Base-by-base conservation (phyloP, 2,113 vertebrate genomes). In the Varanus komodoensis region DNA sequence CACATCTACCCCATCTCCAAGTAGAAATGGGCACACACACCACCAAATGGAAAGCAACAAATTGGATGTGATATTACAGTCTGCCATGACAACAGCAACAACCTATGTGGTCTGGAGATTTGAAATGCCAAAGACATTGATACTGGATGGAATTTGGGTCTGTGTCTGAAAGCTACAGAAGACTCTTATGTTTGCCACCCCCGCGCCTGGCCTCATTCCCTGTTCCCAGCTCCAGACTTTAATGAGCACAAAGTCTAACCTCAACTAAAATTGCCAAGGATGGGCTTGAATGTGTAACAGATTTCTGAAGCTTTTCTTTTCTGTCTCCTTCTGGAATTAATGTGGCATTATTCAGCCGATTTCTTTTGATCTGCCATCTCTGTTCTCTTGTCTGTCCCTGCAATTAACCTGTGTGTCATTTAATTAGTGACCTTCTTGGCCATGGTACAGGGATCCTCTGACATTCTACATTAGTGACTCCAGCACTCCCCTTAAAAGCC, bases 371-470 rank as follows among this genome's bases (percentile, higher is more conserved):
- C 88, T 92, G 93, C 88, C 88, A 81, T 89, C 86, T 90, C 15
- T n/a, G 44, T 29, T 92, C 85, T 92, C 89, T 83, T 90, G 88
- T 38, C 90, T 79, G 44, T 92, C 19, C 85, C 92, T 85, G 88
- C 92, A 95, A 96, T 95, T 96, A 96, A 95, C 88, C 81, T 92
- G 44, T 61, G 67, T 82, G 92, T 57, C 91, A 92, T 92, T 93
- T 94, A 96, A 92, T 93, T 95, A 87, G 12, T 71, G 87, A 93
- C 25, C 81, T 38, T 90, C 87, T 48, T 90, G 89, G 69, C 89
- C 80, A 94, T 3, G 34, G 32, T 90, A 94, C 34, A 94, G 80
- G 73, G 91, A 34, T 78, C 82, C 92, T 94, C 88, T 93, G 89
- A 96, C 93, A 93, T 3, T 86, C 57, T 25, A 84, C 90, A 52